phyloP scores from a whole-genome alignment of 2,113 vertebrate species.

The Speoplatyrhinus poulsoni region DNA sequence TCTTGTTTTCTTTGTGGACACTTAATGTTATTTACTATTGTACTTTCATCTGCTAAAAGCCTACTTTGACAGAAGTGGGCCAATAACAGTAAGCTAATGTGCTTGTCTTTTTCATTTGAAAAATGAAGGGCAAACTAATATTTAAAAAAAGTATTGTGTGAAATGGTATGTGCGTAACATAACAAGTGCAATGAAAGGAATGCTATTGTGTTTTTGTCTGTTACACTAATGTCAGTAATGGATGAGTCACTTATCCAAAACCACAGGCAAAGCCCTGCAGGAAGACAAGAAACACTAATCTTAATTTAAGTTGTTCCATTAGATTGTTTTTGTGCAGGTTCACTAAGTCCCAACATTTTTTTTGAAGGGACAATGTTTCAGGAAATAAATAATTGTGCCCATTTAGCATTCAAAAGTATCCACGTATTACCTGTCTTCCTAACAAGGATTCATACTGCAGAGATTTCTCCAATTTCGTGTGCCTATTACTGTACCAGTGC shows the following conservation, averaged over 20 bases:
- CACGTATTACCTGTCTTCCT: not conserved
- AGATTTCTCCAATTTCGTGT: conserved; percentile 9
- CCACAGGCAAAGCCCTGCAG: conserved; percentile 3
- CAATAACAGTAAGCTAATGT: conserved; percentile 10
- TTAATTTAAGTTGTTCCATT: conserved; percentile 32
- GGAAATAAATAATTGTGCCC: conserved; percentile 1
- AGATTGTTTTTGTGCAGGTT: conserved; percentile 21
- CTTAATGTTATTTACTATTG: conserved; percentile 16
- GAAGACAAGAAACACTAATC: conserved; percentile 11
- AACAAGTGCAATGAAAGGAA: conserved; percentile 51
- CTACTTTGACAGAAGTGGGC: conserved; percentile 17
- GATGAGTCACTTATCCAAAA: not conserved
- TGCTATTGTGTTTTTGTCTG: conserved; percentile 19
- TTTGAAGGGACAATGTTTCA: not conserved
- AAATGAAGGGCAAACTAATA: conserved; percentile 26
- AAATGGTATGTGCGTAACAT: not conserved
- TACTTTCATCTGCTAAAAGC: conserved; percentile 22
- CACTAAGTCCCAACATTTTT: not conserved
- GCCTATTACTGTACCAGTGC: conserved; percentile 45
- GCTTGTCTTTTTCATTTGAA: conserved; percentile 15
- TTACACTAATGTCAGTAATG: not conserved
- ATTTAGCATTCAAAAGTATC: conserved; percentile 10
- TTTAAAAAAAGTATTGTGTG: not conserved
- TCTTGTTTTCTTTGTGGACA: not conserved
- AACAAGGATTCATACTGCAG: conserved; percentile 8